Evolutionary conservation across 2,888 invertebrate species (phyloP).

Genomic region (Phengaris alcon): DNA sequence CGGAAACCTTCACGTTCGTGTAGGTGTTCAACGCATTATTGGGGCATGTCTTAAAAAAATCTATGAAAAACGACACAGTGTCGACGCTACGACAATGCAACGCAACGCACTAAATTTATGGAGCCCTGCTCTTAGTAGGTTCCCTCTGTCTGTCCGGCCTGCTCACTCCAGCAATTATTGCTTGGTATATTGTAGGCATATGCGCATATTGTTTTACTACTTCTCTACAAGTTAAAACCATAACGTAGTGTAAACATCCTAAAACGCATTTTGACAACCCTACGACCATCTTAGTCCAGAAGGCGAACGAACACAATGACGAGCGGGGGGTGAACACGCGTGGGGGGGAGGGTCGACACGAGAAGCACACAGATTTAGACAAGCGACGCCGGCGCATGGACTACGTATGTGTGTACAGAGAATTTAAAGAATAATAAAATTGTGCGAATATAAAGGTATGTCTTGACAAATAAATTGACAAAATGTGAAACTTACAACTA

Average conservation of each 20-base stretch:
- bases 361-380: conserved; percentile 48
- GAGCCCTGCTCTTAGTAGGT: too few relatives aligned
- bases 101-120: too few relatives aligned
- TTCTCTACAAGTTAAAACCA: neutral
- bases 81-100: too few relatives aligned
- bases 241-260: neutral
- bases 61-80: too few relatives aligned
- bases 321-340: conserved; percentile 33
- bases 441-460: neutral
- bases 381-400: conserved; percentile 44
- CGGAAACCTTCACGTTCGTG: too few relatives aligned
- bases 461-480: neutral
- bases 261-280: neutral
- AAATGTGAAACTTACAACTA: conserved; percentile 8
- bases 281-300: neutral
- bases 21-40: too few relatives aligned
- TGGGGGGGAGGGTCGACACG: conserved; percentile 44
- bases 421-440: neutral
- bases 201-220: too few relatives aligned
- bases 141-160: too few relatives aligned
- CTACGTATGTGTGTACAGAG: neutral
- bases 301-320: neutral
- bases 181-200: too few relatives aligned
- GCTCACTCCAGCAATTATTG: too few relatives aligned
- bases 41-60: too few relatives aligned